A percentile compares a stretch with the other conserved stretches of the same genome.
Evolutionary conservation across 1,140 invertebrate species (phyloP).

Genomic region (Mercenaria mercenaria): DNA sequence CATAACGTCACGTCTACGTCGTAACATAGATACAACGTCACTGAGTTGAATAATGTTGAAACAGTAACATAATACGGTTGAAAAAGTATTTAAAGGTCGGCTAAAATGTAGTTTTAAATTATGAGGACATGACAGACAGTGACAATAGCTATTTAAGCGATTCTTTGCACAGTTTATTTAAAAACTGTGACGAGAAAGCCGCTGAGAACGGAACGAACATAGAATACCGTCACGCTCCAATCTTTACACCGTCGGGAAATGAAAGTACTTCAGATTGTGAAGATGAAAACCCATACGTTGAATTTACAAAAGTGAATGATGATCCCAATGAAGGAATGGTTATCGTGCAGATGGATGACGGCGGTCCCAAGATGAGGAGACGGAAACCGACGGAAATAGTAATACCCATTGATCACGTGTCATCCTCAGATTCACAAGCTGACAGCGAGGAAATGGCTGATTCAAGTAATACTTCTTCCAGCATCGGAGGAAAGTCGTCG

Average conservation of each 20-base stretch:
- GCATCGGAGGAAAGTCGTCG: not conserved
- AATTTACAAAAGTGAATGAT: not conserved
- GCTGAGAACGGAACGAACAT: not conserved
- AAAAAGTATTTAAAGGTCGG: no score
- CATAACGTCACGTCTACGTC: not conserved
- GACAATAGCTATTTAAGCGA: not conserved
- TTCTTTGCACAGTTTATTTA: not conserved
- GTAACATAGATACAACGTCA: not conserved
- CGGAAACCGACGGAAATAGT: not conserved
- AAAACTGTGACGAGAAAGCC: not conserved
- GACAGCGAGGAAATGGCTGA: not conserved
- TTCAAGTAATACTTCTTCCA: not conserved
- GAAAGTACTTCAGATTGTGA: not conserved
- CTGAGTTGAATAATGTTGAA: not conserved
- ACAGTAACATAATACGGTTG: no score
- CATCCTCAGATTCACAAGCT: not conserved
- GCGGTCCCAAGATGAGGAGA: not conserved
- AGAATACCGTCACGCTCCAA: not conserved
- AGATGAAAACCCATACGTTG: not conserved
- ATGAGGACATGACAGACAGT: not conserved
- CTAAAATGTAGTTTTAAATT: not conserved
- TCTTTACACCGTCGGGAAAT: not conserved
- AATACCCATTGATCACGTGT: not conserved
- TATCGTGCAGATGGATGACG: conserved; percentile 41
- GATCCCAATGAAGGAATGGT: not conserved